A percentile compares a stretch with the other conserved stretches of the same genome.
Conservation (phyloP, 2,888 invertebrate species). For the Eupithecia inturbata region DNA sequence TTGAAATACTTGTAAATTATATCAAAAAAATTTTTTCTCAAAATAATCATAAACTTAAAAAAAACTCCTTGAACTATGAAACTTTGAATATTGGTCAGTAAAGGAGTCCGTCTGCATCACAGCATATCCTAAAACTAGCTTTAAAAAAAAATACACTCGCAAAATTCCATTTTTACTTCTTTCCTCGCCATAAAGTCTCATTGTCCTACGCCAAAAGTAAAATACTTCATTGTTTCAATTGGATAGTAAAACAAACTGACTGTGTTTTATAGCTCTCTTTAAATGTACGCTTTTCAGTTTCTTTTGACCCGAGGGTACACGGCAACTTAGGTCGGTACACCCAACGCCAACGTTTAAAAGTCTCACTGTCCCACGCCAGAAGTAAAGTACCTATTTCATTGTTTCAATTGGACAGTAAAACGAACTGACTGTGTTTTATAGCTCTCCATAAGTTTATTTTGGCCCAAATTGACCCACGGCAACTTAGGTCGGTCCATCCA, state of each 20-base stretch:
- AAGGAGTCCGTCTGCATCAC: no score
- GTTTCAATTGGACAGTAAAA: conserved; percentile 37
- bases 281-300: conserved; percentile 3
- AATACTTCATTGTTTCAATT: conserved; percentile 43
- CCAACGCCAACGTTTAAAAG: neutral
- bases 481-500: neutral
- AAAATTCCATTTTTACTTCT: neutral
- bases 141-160: no score
- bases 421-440: conserved; percentile 42
- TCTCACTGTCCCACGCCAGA: conserved; percentile 21
- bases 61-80: no score
- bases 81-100: no score
- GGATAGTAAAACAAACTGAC: conserved; percentile 41
- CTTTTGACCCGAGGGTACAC: conserved; percentile 2
- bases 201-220: conserved; percentile 35
- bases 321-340: neutral
- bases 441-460: neutral
- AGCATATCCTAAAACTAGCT: no score
- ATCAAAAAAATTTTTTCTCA: no score
- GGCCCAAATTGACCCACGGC: neutral
- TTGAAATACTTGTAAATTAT: no score
- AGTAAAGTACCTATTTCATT: conserved; percentile 45
- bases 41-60: no score
- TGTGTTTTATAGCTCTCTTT: conserved; percentile 26
- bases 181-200: neutral